Percentiles rank a stretch among this genome's conserved stretches.
phyloP scores from a whole-genome alignment of 2,888 invertebrate species.

The Hydrotaea cyrtoneurina region DNA sequence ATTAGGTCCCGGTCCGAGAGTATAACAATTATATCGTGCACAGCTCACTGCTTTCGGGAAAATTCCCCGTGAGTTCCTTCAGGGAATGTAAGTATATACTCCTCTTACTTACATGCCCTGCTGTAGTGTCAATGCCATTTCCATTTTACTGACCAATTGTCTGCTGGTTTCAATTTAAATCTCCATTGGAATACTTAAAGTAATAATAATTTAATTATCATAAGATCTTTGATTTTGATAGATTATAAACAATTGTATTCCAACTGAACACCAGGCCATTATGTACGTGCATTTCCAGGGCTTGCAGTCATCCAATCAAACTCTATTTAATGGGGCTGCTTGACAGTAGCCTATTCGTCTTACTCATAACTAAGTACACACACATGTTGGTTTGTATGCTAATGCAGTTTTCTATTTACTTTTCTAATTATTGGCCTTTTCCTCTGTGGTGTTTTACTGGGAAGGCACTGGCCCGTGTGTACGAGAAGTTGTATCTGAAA shows the following conservation, averaged over 20 bases:
- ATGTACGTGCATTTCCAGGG: not conserved
- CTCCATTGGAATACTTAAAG: not conserved
- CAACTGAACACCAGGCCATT: not conserved
- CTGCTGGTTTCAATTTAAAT: not conserved
- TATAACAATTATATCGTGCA: no score
- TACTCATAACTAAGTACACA: not conserved
- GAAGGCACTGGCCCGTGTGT: not conserved
- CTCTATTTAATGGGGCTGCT: not conserved
- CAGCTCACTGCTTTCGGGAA: no score
- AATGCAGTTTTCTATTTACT: slow-evolving; percentile 20
- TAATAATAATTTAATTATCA: not conserved
- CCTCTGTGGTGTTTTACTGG: not conserved
- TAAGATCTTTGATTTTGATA: not conserved
- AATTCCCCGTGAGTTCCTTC: no score
- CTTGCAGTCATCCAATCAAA: not conserved
- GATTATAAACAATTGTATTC: not conserved
- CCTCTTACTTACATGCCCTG: no score
- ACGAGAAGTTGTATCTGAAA: slow-evolving; percentile 1
- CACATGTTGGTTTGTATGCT: slow-evolving; percentile 4
- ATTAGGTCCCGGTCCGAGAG: no score
- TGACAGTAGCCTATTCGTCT: no score
- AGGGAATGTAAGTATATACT: no score
- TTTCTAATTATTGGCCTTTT: slow-evolving; percentile 34
- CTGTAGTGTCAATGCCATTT: no score
- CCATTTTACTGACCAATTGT: no score